Percentiles rank a stretch among this genome's conserved stretches.
Conservation (phyloP, 2,888 invertebrate species). For the Morpho achilles region DNA sequence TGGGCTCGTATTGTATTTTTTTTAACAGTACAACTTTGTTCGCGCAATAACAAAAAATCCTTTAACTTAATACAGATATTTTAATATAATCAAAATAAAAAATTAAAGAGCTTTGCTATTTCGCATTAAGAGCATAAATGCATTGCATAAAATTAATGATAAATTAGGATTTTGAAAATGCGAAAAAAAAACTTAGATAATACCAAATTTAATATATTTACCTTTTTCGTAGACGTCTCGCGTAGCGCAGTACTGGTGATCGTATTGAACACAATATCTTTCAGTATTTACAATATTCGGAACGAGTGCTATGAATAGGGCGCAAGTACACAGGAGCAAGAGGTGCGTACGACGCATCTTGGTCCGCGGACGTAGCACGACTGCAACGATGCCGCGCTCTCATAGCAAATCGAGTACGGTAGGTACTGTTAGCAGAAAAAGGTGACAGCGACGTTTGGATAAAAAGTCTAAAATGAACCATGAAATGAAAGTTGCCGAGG, state of each 20-base stretch:
- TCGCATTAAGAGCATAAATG: background rate
- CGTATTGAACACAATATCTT: conserved; percentile 2
- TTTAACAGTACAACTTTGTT: too few species aligned
- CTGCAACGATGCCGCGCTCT: conserved; percentile 26
- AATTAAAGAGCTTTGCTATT: background rate
- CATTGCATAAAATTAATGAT: too few species aligned
- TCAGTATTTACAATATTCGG: conserved; percentile 2
- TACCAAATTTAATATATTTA: background rate
- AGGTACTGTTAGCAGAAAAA: conserved; percentile 32
- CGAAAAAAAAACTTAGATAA: background rate
- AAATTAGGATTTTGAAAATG: background rate
- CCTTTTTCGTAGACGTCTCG: background rate
- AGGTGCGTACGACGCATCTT: conserved; percentile 3
- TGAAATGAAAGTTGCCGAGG: conserved; percentile 60
- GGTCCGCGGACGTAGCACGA: conserved; percentile 10
- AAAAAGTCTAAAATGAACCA: conserved; percentile 44
- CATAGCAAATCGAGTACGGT: conserved; percentile 53
- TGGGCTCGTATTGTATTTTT: too few species aligned
- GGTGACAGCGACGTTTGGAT: conserved; percentile 47
- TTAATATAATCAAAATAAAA: background rate
- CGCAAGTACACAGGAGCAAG: background rate
- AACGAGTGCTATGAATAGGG: background rate
- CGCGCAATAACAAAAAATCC: too few species aligned
- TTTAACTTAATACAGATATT: too few species aligned
- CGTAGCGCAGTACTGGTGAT: conserved; percentile 9